Evolutionary conservation across 2,888 invertebrate genomes (phyloP), one percentile per base, ranked within the genome.

Genomic region (Eupithecia exiguata): DNA sequence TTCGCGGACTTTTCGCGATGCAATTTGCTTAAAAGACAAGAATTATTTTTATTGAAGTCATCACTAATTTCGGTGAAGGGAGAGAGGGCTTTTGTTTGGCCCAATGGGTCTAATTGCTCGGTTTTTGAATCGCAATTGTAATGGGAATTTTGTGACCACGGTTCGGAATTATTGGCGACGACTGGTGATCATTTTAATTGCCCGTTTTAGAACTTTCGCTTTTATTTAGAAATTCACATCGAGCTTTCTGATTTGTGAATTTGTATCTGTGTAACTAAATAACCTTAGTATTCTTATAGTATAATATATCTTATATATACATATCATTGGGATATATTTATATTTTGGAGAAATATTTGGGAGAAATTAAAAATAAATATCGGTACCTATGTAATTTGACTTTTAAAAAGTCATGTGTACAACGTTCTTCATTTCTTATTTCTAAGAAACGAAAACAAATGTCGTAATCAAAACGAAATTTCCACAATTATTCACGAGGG

Each of bases 11-110:
- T 92, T 93, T 92, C 92, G 92, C 93, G 92, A 93, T 93, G 94
- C 94, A 94, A 94, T 94, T 94, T 94, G 93, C 91, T 85, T 94
- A 93, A 94, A 94, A 94, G 94, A 94, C 94, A 93, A 93, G 94
- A 94, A 94, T 94, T 94, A 94, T 94, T 94, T 94, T 94, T 94
- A 94, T 94, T 94, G 94, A 94, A 94, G 94, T 93, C 94, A 94
- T 94, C 94, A 94, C 94, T 94, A 94, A 94, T 94, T 94, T 94
- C 87, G 83, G 82, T 88, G 58, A 58, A 90, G 89, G 89, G 87
- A 87, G 76, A 69, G 63, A 65, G 87, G 88, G 84, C 92, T 85
- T 91, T 94, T 94, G 94, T 94, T 92, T 88, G 90, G 89, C 89
- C 91, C 89, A 94, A 94, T 93, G 92, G 91, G 83, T 86, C 84